Conservation (phyloP, 2,888 invertebrate genomes). For the Chrysotoxum bicinctum region DNA sequence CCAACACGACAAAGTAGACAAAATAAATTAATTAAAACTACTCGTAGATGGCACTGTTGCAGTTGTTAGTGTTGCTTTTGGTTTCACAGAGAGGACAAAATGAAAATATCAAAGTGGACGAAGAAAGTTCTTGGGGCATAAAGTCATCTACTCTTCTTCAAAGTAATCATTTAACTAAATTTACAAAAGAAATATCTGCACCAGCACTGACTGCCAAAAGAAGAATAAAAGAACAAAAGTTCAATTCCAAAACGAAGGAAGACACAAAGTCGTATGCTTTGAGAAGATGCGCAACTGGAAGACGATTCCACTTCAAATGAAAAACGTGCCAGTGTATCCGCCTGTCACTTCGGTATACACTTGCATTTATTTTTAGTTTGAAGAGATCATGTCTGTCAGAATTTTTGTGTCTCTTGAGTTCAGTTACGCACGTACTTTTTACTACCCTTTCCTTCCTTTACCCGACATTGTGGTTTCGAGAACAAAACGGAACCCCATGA, state of each 20-base stretch:
- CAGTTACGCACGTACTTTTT: conserved; percentile 7
- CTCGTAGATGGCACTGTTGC: not conserved
- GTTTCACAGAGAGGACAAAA: not conserved
- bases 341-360: not conserved
- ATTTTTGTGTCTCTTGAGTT: not conserved
- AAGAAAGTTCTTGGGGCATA: not conserved
- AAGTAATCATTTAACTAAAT: conserved; percentile 32
- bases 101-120: not conserved
- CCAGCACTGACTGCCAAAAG: not conserved
- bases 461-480: not conserved
- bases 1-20: not conserved
- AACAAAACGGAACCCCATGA: not conserved
- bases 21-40: too few relatives aligned
- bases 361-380: not conserved
- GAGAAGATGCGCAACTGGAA: not conserved
- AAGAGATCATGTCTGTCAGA: not conserved
- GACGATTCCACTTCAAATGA: conserved; percentile 16
- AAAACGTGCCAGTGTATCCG: conserved; percentile 20
- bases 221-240: not conserved
- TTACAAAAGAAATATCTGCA: not conserved
- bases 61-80: not conserved
- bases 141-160: conserved; percentile 1
- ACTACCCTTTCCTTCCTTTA: not conserved
- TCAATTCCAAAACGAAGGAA: not conserved
- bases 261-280: not conserved